Conservation (phyloP, 23 tunicate genomes). For the Trididemnum clinides region DNA sequence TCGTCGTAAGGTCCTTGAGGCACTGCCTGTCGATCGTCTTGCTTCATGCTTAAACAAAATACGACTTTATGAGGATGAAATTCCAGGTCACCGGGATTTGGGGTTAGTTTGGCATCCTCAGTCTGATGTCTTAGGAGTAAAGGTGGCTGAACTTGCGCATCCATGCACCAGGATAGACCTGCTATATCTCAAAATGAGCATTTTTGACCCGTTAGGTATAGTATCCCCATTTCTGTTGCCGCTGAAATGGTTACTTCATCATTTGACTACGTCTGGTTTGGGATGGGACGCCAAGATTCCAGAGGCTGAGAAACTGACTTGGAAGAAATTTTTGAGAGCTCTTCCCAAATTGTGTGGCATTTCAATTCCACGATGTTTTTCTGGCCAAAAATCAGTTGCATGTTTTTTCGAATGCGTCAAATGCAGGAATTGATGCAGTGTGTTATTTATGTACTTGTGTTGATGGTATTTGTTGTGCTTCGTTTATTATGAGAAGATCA, state of each 20-base stretch:
- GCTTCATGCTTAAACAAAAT: not conserved
- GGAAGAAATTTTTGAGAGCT: not conserved
- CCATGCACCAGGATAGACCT: not conserved
- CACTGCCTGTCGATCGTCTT: not conserved
- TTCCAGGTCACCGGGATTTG: not conserved
- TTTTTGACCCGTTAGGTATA: not conserved
- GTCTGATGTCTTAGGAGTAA: not conserved
- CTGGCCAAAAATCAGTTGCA: not conserved
- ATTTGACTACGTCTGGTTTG: not conserved
- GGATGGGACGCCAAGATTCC: conserved; percentile 12
- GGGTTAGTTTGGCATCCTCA: conserved; percentile 13
- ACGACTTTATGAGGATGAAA: not conserved
- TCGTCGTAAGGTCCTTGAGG: not conserved
- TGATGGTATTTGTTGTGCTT: not conserved
- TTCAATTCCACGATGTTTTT: not conserved
- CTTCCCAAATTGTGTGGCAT: not conserved
- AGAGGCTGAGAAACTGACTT: not conserved
- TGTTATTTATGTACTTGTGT: not conserved
- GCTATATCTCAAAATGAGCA: not conserved
- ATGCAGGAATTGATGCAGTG: not conserved
- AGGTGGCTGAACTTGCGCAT: not conserved
- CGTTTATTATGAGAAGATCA: conserved; percentile 10
- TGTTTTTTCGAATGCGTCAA: conserved; percentile 5
- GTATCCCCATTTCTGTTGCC: not conserved
- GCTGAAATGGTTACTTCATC: not conserved